A percentile compares a stretch with the other conserved stretches of the same genome.
Conservation (phyloP, 2,888 invertebrate species). For the Anthophora plumipes region DNA sequence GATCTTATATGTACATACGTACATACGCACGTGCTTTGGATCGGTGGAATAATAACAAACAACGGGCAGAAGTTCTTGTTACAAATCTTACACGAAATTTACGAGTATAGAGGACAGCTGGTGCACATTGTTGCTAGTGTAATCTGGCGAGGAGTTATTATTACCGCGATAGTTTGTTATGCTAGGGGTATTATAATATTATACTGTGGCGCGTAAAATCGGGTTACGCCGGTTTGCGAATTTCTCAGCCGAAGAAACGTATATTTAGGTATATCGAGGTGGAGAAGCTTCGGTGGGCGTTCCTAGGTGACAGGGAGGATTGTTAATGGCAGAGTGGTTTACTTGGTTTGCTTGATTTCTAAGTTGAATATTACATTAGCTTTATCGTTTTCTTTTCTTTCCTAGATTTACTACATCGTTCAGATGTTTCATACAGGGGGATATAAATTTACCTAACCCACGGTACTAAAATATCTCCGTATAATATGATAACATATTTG, state of each 20-base stretch:
- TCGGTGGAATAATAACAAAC: slow-evolving; percentile 37
- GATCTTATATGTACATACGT: no score
- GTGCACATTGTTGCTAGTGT: neutral
- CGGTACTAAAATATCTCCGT: no score
- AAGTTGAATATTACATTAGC: neutral
- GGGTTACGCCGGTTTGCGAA: neutral
- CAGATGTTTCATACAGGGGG: neutral
- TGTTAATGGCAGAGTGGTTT: neutral
- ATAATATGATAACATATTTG: no score
- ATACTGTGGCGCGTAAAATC: no score
- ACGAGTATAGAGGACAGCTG: neutral
- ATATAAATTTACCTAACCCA: neutral
- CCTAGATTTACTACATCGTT: neutral
- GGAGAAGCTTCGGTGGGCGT: neutral
- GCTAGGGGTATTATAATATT: neutral
- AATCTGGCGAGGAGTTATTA: neutral
- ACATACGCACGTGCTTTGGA: neutral
- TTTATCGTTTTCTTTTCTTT: neutral
- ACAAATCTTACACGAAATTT: slow-evolving; percentile 29
- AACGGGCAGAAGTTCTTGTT: slow-evolving; percentile 29
- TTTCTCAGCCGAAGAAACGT: slow-evolving; percentile 4
- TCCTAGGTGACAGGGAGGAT: neutral
- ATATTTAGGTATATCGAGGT: neutral
- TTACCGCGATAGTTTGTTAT: neutral
- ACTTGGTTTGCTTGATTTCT: neutral